A percentile compares a stretch with the other conserved stretches of the same genome.
Conservation (phyloP, 2,888 invertebrate species). For the Andrena haemorrhoa region DNA sequence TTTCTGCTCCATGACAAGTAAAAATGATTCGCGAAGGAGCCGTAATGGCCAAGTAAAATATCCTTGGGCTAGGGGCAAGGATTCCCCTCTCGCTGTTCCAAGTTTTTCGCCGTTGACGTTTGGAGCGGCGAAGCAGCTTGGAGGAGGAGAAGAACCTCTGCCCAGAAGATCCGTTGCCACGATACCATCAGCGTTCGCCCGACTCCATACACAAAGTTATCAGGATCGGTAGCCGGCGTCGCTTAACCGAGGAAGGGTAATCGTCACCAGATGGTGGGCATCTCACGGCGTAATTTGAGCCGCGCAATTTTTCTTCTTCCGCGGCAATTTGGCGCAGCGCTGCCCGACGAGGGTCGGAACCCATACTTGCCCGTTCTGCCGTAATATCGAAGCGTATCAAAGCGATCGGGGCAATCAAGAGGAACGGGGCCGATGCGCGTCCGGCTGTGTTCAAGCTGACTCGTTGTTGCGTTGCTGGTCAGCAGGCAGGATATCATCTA, state of each 20-base stretch:
- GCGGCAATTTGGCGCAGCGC: conserved; percentile 40
- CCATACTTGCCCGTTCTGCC: conserved; percentile 53
- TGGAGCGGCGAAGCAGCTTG: too few species aligned
- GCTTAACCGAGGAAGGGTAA: conserved; percentile 9
- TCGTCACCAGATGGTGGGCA: conserved; percentile 62
- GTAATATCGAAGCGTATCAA: conserved; percentile 72
- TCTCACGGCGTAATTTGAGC: conserved; percentile 35
- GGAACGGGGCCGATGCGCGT: conserved; percentile 64
- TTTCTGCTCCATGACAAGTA: too few species aligned
- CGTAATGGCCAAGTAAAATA: too few species aligned
- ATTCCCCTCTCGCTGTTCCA: too few species aligned
- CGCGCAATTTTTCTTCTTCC: conserved; percentile 45
- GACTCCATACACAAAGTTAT: background rate
- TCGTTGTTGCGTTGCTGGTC: conserved; percentile 59
- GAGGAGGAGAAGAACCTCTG: too few species aligned
- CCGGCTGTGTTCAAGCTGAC: conserved; percentile 56
- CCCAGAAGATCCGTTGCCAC: background rate
- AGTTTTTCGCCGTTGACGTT: too few species aligned
- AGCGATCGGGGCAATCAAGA: conserved; percentile 77
- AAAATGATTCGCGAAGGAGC: too few species aligned
- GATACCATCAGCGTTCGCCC: background rate
- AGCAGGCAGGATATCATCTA: conserved; percentile 81
- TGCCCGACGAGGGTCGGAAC: conserved; percentile 43
- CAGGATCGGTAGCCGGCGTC: conserved; percentile 31
- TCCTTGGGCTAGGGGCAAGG: too few species aligned